These are phyloP conservation scores for Caenorhabditis drosophilae DNA, from an alignment of 2,888 invertebrate species.

Conservation along the genomic window DNA sequence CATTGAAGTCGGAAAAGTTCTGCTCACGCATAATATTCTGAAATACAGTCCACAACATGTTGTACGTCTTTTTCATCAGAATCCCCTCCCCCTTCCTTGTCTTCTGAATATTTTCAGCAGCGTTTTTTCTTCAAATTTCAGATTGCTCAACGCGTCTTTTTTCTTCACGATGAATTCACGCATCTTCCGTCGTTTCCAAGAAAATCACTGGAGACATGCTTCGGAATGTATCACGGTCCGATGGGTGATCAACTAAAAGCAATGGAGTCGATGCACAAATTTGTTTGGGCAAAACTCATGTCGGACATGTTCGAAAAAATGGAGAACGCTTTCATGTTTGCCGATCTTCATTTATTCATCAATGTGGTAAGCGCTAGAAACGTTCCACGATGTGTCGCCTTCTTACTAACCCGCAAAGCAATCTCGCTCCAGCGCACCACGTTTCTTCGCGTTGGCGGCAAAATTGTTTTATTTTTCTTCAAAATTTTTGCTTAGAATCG, in stretches of 20 bases:
- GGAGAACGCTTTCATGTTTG: conserved; percentile 71
- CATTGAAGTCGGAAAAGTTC: conserved; percentile 90
- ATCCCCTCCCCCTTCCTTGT: too few species aligned
- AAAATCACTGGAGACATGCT: conserved; percentile 93
- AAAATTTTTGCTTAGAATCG: too few species aligned
- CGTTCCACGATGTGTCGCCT: not conserved
- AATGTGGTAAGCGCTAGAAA: conserved; percentile 77
- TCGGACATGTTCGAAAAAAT: conserved; percentile 68
- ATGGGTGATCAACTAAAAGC: conserved; percentile 80
- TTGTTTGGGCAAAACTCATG: conserved; percentile 88
- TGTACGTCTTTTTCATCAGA: too few species aligned
- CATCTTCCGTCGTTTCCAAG: conserved; percentile 97
- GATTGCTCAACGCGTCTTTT: conserved; percentile 95
- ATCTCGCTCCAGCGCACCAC: too few species aligned
- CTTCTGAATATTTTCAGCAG: too few species aligned
- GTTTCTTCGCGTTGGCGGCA: too few species aligned
- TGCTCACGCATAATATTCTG: conserved; percentile 72
- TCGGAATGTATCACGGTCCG: conserved; percentile 81
- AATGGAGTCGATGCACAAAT: conserved; percentile 94
- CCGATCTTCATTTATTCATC: conserved; percentile 94
- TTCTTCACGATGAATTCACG: conserved; percentile 96
- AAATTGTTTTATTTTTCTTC: too few species aligned
- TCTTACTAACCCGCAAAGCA: too few species aligned
- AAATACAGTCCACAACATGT: conserved; percentile 70
- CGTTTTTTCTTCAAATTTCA: conserved; percentile 69